phyloP scores from a whole-genome alignment of 92 coral and sea anemone species.

The Palythoa grandiflora region DNA sequence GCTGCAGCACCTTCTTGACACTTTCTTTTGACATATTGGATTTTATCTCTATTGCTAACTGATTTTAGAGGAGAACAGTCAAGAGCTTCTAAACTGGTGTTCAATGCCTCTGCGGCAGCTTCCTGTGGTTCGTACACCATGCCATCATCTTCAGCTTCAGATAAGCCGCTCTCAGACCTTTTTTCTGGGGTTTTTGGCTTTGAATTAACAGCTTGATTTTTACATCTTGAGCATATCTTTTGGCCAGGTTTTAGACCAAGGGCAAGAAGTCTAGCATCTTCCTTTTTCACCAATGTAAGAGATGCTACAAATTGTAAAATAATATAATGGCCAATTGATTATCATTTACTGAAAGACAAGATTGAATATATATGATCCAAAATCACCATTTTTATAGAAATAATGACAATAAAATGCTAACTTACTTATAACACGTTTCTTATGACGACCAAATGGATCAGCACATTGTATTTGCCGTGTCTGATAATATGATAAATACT shows the following conservation, averaged over 20 bases:
- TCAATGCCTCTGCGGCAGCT: slow-evolving; percentile 35
- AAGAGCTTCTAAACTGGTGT: slow-evolving; percentile 35
- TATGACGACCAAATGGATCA: slow-evolving; percentile 43
- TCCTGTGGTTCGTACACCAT: slow-evolving; percentile 33
- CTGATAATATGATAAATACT: slow-evolving; percentile 41
- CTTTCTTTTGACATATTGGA: slow-evolving; percentile 31
- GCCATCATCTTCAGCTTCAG: slow-evolving; percentile 39
- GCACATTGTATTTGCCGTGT: slow-evolving; percentile 40
- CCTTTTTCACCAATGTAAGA: slow-evolving; percentile 34
- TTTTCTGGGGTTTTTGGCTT: slow-evolving; percentile 31
- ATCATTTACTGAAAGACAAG: slow-evolving; percentile 20
- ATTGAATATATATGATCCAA: slow-evolving; percentile 13
- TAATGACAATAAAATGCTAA: slow-evolving; percentile 2
- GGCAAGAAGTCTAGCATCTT: slow-evolving; percentile 29
- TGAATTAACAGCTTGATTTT: slow-evolving; percentile 27
- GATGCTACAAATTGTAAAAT: slow-evolving; percentile 20
- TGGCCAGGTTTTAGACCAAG: slow-evolving; percentile 38
- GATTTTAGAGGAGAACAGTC: slow-evolving; percentile 30
- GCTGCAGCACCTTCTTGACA: slow-evolving; percentile 9
- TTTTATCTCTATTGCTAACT: slow-evolving; percentile 28
- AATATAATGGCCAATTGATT: slow-evolving; percentile 25
- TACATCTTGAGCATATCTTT: slow-evolving; percentile 34
- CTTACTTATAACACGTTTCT: slow-evolving; percentile 35
- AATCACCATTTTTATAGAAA: slow-evolving; percentile 9
- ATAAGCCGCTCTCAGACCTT: slow-evolving; percentile 18